Percentiles rank a stretch among this genome's conserved stretches.
These are phyloP conservation scores for Sander vitreus DNA, from an alignment of 2,113 vertebrate species.

Conservation along the genomic window DNA sequence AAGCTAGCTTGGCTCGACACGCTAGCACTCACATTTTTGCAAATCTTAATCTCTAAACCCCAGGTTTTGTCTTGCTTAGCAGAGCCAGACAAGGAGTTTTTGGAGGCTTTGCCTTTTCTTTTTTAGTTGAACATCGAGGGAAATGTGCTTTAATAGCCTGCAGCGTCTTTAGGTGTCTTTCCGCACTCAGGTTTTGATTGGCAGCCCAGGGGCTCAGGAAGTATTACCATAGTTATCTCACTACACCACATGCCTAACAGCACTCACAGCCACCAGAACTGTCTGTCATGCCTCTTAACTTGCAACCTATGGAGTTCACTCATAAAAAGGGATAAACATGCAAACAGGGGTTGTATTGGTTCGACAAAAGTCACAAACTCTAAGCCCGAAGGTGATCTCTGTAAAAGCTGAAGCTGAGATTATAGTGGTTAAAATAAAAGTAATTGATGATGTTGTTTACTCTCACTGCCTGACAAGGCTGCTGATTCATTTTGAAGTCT, in stretches of 20 bases:
- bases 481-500: neutral
- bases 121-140: slow-evolving; percentile 56
- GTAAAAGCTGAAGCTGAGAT: slow-evolving; percentile 1
- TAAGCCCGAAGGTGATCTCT: slow-evolving; percentile 32
- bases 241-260: slow-evolving; percentile 68
- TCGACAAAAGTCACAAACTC: slow-evolving; percentile 34
- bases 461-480: neutral
- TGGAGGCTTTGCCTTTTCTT: slow-evolving; percentile 44
- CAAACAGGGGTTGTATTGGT: slow-evolving; percentile 24
- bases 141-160: slow-evolving; percentile 67
- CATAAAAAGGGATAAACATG: slow-evolving; percentile 57
- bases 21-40: slow-evolving; percentile 41
- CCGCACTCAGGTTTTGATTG: slow-evolving; percentile 73
- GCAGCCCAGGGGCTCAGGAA: slow-evolving; percentile 68
- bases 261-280: slow-evolving; percentile 69
- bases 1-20: slow-evolving; percentile 65
- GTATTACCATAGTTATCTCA: slow-evolving; percentile 78
- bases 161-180: slow-evolving; percentile 68
- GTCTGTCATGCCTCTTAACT: slow-evolving; percentile 66
- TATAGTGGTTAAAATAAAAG: neutral
- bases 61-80: slow-evolving; percentile 72
- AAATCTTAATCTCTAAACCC: slow-evolving; percentile 65
- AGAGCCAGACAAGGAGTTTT: slow-evolving; percentile 66
- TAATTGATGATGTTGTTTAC: neutral
- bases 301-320: slow-evolving; percentile 65